Evolutionary conservation across 2,113 vertebrate species (phyloP), one percentile per base, ranked within the genome.

Genomic region (Tachuris rubrigastra): DNA sequence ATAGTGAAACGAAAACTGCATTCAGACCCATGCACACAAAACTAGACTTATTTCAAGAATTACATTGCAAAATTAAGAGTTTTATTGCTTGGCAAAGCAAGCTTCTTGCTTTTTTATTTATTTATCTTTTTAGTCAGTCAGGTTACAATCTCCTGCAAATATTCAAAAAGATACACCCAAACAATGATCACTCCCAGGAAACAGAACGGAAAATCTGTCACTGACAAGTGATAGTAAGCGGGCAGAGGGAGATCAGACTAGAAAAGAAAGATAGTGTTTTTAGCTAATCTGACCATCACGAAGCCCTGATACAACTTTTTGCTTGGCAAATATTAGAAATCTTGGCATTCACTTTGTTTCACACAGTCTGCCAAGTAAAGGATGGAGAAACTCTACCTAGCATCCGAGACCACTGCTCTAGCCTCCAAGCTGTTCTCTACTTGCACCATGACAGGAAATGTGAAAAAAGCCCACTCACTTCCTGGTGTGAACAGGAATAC

Each of bases 1-100:
- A 88, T 18, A 21, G 49, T 94, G 86, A 93, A 97, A 94, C 55
- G 82, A 97, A 84, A 90, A 95, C 63, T 49, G 5, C 28, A 52
- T 58, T 50, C 41, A 89, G 42, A 94, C 28, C 28, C 49, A 14
- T 7, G 28, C 24, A 81, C 39, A n/a, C 16, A 94, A 94, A 89
- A 6, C 5, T 27, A 73, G 19, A 46, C 18, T 33, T 79, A 76
- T 63, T 66, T 69, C 67, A 49, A 88, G 77, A 96, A 85, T 75
- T 37, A 62, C 21, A 46, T 1, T 79, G 66, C 59, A 89, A 90
- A 85, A 58, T 79, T 85, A 85, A 59, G 39, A 68, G 31, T 69
- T 60, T 33, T 84, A 77, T 63, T 56, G 55, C 31, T 50, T 19
- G 15, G 15, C 67, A 85, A 92, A 87, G 28, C 63, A 94, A 96